Evolutionary conservation across 2,888 invertebrate species (phyloP).

Genomic region (Rhaphigaster nebulosa): DNA sequence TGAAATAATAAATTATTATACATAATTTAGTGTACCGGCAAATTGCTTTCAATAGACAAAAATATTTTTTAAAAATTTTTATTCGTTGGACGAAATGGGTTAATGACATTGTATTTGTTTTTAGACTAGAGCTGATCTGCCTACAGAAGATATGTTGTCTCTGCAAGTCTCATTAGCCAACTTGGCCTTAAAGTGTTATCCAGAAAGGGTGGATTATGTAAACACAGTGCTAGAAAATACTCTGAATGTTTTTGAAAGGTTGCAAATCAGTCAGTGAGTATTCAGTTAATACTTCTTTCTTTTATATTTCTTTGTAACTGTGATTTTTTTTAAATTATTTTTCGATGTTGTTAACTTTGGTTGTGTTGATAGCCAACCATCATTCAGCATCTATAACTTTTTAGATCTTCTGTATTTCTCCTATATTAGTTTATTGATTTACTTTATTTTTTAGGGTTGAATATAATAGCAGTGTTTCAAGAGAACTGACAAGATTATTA

Average conservation of each 20-base stretch:
- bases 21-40: too few species aligned
- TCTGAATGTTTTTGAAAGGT: slow-evolving; percentile 88
- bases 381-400: neutral
- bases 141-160: slow-evolving; percentile 94
- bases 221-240: slow-evolving; percentile 95
- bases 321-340: too few species aligned
- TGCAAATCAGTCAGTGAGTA: slow-evolving; percentile 83
- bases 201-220: slow-evolving; percentile 93
- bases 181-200: slow-evolving; percentile 96
- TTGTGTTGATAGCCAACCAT: neutral
- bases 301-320: neutral
- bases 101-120: too few species aligned
- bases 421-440: neutral
- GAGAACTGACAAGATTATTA: slow-evolving; percentile 92
- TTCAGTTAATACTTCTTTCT: neutral
- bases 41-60: too few species aligned
- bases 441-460: slow-evolving; percentile 73
- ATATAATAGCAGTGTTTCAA: slow-evolving; percentile 86
- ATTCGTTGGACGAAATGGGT: too few species aligned
- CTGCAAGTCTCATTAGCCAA: slow-evolving; percentile 95
- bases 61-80: too few species aligned
- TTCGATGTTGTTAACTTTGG: too few species aligned
- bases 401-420: slow-evolving; percentile 64
- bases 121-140: slow-evolving; percentile 93
- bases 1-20: too few species aligned